Evolutionary conservation across 2,888 invertebrate genomes (phyloP).

Genomic region (Calameuta filiformis): DNA sequence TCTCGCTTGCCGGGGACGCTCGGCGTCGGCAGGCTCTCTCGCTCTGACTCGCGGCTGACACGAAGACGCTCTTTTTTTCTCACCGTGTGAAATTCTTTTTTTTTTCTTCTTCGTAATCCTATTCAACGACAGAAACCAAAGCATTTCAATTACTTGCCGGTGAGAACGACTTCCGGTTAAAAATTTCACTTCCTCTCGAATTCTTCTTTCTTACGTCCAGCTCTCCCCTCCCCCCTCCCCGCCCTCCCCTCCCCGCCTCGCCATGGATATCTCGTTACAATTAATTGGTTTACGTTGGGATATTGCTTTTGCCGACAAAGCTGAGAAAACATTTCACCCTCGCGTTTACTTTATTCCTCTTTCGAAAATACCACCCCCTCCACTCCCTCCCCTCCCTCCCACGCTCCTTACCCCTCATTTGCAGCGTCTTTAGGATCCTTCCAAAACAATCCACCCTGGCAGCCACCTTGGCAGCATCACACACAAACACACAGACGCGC

Average conservation of each 20-base stretch:
- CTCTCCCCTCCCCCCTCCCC: not conserved
- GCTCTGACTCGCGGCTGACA: not conserved
- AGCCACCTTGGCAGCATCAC: not conserved
- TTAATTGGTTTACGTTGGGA: constrained; percentile 25
- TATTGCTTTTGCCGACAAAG: constrained; percentile 24
- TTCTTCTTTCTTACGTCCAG: not conserved
- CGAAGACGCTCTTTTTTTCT: not conserved
- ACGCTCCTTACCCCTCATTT: not conserved
- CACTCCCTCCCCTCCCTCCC: not conserved
- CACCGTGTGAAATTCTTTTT: not conserved
- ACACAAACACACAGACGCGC: too few relatives aligned
- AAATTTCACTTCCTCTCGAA: not conserved
- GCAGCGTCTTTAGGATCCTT: not conserved
- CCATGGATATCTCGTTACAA: constrained; percentile 19
- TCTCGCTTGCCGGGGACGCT: not conserved
- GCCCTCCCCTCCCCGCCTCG: not conserved
- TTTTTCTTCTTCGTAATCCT: not conserved
- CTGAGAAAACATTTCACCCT: constrained; percentile 19
- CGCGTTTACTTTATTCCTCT: not conserved
- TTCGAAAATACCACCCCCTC: not conserved
- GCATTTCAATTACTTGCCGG: too few relatives aligned
- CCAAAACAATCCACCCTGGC: not conserved
- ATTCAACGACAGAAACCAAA: not conserved
- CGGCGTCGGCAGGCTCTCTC: not conserved
- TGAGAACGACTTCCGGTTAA: not conserved